These are phyloP conservation scores for Hylyphantes graminicola DNA, from an alignment of 1,140 invertebrate species.

Conservation along the genomic window DNA sequence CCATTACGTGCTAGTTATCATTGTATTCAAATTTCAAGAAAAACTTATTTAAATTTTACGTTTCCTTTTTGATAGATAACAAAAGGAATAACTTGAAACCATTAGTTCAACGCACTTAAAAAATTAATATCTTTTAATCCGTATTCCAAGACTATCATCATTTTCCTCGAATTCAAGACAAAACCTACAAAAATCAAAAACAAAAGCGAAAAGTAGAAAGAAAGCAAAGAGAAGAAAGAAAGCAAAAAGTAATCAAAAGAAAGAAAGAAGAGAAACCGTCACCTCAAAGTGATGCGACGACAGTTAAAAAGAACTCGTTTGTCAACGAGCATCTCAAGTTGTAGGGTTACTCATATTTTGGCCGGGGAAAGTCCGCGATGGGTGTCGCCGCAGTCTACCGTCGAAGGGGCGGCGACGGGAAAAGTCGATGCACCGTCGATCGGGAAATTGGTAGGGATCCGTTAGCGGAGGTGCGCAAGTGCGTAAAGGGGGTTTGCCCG, in stretches of 20 bases:
- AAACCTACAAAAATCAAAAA: background rate
- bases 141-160: too few relatives aligned
- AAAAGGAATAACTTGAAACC: too few relatives aligned
- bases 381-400: background rate
- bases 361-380: background rate
- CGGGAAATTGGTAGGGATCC: background rate
- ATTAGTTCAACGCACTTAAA: too few relatives aligned
- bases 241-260: conserved; percentile 12
- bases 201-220: background rate
- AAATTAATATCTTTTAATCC: too few relatives aligned
- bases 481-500: background rate
- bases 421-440: background rate
- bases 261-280: too few relatives aligned
- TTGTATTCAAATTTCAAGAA: too few relatives aligned
- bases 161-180: too few relatives aligned
- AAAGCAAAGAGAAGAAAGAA: background rate
- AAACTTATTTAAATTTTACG: too few relatives aligned
- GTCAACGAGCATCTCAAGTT: conserved; percentile 20
- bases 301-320: conserved; percentile 50
- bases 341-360: conserved; percentile 24
- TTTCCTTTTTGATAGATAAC: too few relatives aligned
- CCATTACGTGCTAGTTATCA: too few relatives aligned
- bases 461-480: background rate
- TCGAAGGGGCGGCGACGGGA: background rate
- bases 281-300: background rate